Base-by-base conservation (phyloP, 2,888 invertebrate genomes). In the Clivina fossor region DNA sequence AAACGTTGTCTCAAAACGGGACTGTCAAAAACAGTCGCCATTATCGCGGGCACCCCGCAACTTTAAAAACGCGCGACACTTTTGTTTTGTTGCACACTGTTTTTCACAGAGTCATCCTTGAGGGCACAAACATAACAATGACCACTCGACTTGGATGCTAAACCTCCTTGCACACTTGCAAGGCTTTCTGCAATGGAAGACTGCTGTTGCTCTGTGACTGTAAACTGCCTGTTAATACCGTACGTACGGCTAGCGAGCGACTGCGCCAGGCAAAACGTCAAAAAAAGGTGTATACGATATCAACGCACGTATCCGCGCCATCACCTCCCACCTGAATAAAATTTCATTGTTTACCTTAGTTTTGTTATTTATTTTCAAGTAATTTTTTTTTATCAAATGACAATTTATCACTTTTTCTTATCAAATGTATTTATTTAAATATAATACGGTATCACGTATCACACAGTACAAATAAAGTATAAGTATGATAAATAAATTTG, bases 1-100 rank as follows among this genome's bases (percentile, higher is more conserved):
- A 81, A 74, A 73, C 81, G 79, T 71, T 79, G 80, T 68, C 81
- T 76, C 64, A 81, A 76, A 65, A 80, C 80, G 49, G 81, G 80
- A 64, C 80, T 80, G 74, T 81, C 81, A 68, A 81, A 81, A 61
- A 81, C 78, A 72, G 81, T 80, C 70, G 81, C 80, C 81, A 81
- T 81, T 72, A 76, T 78, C 37, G 16, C n/a, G n/a, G n/a, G n/a
- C n/a, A n/a, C 20, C 26, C n/a, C 16, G 41, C 38, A 9, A 38
- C 28, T 18, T n/a, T n/a, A n/a, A 15, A 4, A 51, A 40, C 16
- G 24, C 44, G 32, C 44, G 11, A 28, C 9, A 11, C n/a, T n/a
- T n/a, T n/a, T n/a, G n/a, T n/a, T n/a, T 51, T 41, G 11, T 11
- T 24, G 37, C 11, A 47, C 51, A 38, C 41, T 49, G 19, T 15